Evolutionary conservation across 37 sponge, comb jelly and placozoan genomes (phyloP), one percentile per base, ranked within the genome.

Genomic region (Spongilla lacustris): DNA sequence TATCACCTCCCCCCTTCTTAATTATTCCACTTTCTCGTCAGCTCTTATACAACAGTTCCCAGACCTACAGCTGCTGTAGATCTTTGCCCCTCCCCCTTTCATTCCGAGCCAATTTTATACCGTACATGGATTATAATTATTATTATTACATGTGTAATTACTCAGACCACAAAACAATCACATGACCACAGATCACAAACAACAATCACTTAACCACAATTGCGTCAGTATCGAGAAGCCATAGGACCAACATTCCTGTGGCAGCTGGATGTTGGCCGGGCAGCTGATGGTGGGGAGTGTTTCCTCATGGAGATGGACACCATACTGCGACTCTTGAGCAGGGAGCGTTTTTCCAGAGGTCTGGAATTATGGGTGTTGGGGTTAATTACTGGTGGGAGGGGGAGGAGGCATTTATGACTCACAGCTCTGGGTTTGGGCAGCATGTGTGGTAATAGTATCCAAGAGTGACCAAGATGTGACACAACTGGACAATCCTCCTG

Each of bases 401-500:
- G 34, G 23, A 35, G 46, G 36, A 27, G n/a, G 50, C 27, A 29
- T 48, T 25, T 77, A 10, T 77, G 50, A 72, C 28, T 11, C 31
- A 72, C 73, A 29, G 76, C 9, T 36, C 76, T 13, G 32, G 36
- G n/a, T 17, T 76, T 14, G 73, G 66, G 19, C 27, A 19, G 48
- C 35, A 41, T 36, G 69, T 66, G 27, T 82, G 50, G 69, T 82
- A 82, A 68, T 91, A 78, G 68, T 88, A 90, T 48, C 71, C 85
- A 36, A 78, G 84, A n/a, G 75, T 78, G 1, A 94, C n/a, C 10
- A 66, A 0, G 30, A 14, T 28, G 68, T 85, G 83, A 70, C 90
- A 81, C 26, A 92, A 46, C 74, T 84, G 66, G 0, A 89, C 87
- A 0, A 92, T 73, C 33, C 84, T 68, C 36, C 87, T 66, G 72